These are phyloP conservation scores for Synergus itoensis DNA, from an alignment of 2,888 invertebrate species.

Conservation along the genomic window DNA sequence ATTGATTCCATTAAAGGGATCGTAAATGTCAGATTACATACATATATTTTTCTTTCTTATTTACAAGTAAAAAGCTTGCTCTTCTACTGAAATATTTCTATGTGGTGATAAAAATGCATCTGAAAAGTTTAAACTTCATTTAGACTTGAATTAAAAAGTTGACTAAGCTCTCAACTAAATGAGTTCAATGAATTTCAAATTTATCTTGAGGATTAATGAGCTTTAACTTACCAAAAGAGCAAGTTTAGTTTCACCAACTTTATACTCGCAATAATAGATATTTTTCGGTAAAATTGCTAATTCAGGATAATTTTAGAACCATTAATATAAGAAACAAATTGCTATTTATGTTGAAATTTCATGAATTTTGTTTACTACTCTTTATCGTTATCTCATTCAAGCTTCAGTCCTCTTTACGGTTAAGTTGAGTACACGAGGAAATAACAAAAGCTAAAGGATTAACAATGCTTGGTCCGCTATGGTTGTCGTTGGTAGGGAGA, in stretches of 20 bases:
- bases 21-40: slow-evolving; percentile 22
- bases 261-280: too few relatives aligned
- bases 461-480: slow-evolving; percentile 23
- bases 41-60: neutral
- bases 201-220: neutral
- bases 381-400: slow-evolving; percentile 1
- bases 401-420: neutral
- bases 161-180: neutral
- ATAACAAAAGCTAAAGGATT: slow-evolving; percentile 15
- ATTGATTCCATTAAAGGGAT: neutral
- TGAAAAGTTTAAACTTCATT: neutral
- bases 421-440: neutral
- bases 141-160: neutral
- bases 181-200: neutral
- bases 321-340: too few relatives aligned
- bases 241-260: too few relatives aligned
- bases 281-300: too few relatives aligned
- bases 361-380: neutral
- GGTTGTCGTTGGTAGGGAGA: neutral
- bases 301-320: too few relatives aligned
- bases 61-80: neutral
- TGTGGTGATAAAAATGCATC: neutral
- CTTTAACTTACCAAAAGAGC: too few relatives aligned
- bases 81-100: neutral
- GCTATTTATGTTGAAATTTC: neutral